These are phyloP conservation scores for Albula glossodonta DNA, from an alignment of 2,113 vertebrate genomes.

Conservation along the genomic window DNA sequence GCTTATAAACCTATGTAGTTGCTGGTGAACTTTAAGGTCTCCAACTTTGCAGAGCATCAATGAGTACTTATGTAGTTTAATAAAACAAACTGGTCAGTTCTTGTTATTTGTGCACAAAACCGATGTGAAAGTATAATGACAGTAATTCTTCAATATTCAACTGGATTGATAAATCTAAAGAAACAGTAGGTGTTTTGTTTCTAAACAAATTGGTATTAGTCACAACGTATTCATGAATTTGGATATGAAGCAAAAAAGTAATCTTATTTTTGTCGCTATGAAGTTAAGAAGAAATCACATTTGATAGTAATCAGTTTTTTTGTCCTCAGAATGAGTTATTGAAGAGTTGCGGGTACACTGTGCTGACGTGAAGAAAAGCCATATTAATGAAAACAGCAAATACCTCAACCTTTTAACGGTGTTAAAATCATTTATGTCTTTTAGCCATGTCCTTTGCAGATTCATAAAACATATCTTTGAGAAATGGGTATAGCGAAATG, in stretches of 20 bases:
- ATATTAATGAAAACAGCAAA: not conserved
- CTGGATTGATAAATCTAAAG: not conserved
- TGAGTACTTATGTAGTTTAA: not conserved
- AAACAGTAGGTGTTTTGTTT: not conserved
- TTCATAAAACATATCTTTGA: constrained; percentile 54
- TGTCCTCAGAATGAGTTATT: not conserved
- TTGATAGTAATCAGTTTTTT: not conserved
- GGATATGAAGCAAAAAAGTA: too few species aligned
- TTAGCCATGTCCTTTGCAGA: constrained; percentile 8
- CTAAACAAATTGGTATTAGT: not conserved
- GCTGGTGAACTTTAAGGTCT: not conserved
- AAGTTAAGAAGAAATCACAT: too few species aligned
- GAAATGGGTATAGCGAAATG: constrained; percentile 63
- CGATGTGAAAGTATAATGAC: not conserved
- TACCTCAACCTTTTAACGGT: not conserved
- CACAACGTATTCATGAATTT: not conserved
- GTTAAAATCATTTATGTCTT: not conserved
- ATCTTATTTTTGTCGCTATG: too few species aligned
- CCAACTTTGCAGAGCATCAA: not conserved
- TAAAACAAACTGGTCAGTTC: not conserved
- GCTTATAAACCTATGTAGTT: not conserved
- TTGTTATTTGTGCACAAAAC: not conserved
- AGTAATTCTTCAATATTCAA: not conserved
- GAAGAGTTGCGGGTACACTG: too few species aligned
- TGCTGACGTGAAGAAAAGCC: not conserved